Conservation (phyloP, 92 coral and sea anemone genomes). For the Porites evermanni region DNA sequence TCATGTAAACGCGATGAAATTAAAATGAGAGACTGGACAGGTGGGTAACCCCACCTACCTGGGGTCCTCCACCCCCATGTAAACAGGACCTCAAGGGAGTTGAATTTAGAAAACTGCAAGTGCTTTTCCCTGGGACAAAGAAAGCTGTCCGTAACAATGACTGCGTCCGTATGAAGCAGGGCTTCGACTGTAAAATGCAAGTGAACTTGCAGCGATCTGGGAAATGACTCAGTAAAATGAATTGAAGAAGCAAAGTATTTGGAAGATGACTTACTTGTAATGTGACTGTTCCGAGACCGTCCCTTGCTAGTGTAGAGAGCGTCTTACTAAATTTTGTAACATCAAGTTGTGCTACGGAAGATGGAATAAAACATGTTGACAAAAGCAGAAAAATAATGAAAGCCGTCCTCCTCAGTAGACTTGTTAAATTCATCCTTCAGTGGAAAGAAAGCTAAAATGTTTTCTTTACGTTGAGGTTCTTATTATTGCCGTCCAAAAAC, state of each 20-base stretch:
- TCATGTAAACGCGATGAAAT: too few relatives aligned
- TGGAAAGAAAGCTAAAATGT: not conserved
- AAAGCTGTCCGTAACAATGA: too few relatives aligned
- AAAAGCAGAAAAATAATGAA: not conserved
- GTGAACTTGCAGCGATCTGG: too few relatives aligned
- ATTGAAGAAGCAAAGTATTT: not conserved
- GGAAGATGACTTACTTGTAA: slow-evolving; percentile 21
- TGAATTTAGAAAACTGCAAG: too few relatives aligned
- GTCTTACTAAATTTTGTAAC: not conserved
- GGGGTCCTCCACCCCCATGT: too few relatives aligned
- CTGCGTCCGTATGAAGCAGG: too few relatives aligned
- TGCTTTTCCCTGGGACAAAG: too few relatives aligned
- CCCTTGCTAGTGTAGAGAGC: slow-evolving; percentile 3
- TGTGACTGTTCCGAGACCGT: slow-evolving; percentile 40
- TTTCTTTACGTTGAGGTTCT: not conserved
- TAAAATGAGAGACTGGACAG: too few relatives aligned
- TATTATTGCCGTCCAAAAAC: not conserved
- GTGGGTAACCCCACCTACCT: too few relatives aligned
- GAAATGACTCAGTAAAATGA: too few relatives aligned
- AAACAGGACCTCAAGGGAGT: too few relatives aligned
- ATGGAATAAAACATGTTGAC: not conserved
- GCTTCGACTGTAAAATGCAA: too few relatives aligned
- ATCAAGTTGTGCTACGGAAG: not conserved
- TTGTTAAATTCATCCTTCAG: not conserved
- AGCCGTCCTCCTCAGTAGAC: not conserved